Evolutionary conservation across 2,113 vertebrate genomes (phyloP), one percentile per base, ranked within the genome.

Genomic region (Clarias batrachus): DNA sequence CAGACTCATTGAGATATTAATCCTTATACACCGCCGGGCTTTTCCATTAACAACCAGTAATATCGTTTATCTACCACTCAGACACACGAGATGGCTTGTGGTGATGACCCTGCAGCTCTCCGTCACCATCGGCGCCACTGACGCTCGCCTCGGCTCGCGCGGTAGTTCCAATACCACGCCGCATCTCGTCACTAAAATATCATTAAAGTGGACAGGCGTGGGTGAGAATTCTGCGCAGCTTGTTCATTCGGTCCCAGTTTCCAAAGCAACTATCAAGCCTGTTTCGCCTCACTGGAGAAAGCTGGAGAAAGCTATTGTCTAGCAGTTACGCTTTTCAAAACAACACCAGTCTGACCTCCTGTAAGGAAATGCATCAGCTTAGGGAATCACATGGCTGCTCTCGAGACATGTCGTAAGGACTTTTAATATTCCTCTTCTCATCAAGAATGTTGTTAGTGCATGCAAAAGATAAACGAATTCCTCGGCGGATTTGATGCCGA

Each of bases 371-470:
- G 25, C 78, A 81, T 65, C 76, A 81, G 89, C 86, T 62, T 8
- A 5, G 21, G 57, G 30, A 81, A 41, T 81, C 57, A 52, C 13
- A 41, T 62, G 57, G 21, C 19, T 33, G 56, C 19, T 60, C 77
- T 17, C 76, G 9, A 30, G 25, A 79, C 54, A 59, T 59, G 30
- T 57, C 76, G 57, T 10, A 17, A 30, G n/a, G 54, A 59, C 10
- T 60, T 60, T 62, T 62, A 41, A 81, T 81, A 71, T 73, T 76
- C 10, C 74, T 60, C 25, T n/a, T n/a, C 85, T 74, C 60, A 83
- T 89, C 82, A 73, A 16, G n/a, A 59, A 57, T n/a, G 66, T 76
- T 85, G 83, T 90, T 88, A 89, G 66, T 23, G 52, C 79, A 85
- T 76, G 33, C 52, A 41, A 82, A 87, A 77, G 74, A 65, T 48